Base-by-base conservation (phyloP, 2,888 invertebrate species). In the Cotesia congregata region DNA sequence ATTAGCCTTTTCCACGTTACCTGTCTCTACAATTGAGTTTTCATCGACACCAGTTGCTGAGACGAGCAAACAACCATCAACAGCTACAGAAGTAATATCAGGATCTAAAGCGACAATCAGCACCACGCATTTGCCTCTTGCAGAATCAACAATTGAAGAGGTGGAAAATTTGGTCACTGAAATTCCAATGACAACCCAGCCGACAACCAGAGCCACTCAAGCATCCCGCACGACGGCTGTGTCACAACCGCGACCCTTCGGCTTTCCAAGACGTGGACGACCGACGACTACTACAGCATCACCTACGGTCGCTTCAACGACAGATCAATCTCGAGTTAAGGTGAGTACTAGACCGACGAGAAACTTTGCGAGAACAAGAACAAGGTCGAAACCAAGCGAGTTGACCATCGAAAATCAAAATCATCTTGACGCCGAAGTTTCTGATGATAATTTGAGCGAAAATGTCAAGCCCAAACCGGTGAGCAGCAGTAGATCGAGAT, bases 181-280 rank as follows among this genome's bases (percentile, higher is more conserved):
- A 78, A 86, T 86, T 72, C 79, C 87, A 4, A 80, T 85, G 65
- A 86, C 87, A 4, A 87, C 85, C 4, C 81, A 83, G 20, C 72
- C 79, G 4, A 75, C 79, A 50, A 17, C 76, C 17, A 12, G 59
- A 9, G 61, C 67, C 50, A 70, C 40, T 20, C 69, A 71, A 12
- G 39, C 75, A n/a, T 61, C 74, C 79, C 6, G 74, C 82, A 79
- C 87, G 77, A 88, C 90, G 72, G 85, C 88, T 72, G 89, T 91
- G 79, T 90, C 91, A 82, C 91, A 91, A 87, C 91, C 91, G 80
- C 88, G 91, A 86, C 91, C 91, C 30, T 92, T 91, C 84, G 90
- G 91, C 84, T 91, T 90, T 81, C 89, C 90, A 62, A 87, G 91
- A 82, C 88, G 91, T 83, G 90, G 87, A 81, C 90, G 91, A 84